Evolutionary conservation across 2,797 vertebrate genomes (phyloP), one percentile per base, ranked within the genome.

Genomic region (Sparus aurata): DNA sequence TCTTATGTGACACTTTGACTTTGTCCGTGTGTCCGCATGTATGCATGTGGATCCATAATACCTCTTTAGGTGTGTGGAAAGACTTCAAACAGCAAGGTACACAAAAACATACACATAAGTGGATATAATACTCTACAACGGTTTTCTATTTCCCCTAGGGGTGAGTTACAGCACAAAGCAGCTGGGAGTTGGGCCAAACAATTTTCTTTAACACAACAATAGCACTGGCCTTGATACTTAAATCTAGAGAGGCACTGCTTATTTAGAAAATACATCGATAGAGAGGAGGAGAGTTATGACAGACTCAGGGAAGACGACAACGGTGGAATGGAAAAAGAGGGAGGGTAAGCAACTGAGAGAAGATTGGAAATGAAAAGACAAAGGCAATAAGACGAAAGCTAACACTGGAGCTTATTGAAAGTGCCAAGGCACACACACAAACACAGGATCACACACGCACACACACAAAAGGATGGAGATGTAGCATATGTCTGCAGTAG

Each of bases 401-500:
- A 94, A 92, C 89, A 92, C 81, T 18, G 71, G 79, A 77, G 87
- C 72, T 92, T 87, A 88, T 85, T 89, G 75, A 78, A 84, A 82
- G 75, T 57, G 73, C 83, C 66, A 83, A 77, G 63, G 67, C 54
- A 85, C 60, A 71, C 59, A 71, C 53, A 70, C 55, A 64, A 54
- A 65, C 64, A 57, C 58, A 72, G 38, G 10, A 38, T 38, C 30
- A 57, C 46, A 75, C 59, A 73, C 47, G 52, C 72, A 78, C 52
- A 64, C 47, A 75, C 53, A 66, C 65, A 79, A 50, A 66, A 20
- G 27, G 59, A 61, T 74, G 74, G 90, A 93, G 85, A 87, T 73
- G 78, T 82, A 93, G 85, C 95, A 95, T 94, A 95, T 95, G 95
- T 90, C 90, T 93, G 89, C 89, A 89, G 87, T 57, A 77, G 91